Evolutionary conservation across 2,113 vertebrate genomes (phyloP).

Genomic region (Entelurus aequoreus): DNA sequence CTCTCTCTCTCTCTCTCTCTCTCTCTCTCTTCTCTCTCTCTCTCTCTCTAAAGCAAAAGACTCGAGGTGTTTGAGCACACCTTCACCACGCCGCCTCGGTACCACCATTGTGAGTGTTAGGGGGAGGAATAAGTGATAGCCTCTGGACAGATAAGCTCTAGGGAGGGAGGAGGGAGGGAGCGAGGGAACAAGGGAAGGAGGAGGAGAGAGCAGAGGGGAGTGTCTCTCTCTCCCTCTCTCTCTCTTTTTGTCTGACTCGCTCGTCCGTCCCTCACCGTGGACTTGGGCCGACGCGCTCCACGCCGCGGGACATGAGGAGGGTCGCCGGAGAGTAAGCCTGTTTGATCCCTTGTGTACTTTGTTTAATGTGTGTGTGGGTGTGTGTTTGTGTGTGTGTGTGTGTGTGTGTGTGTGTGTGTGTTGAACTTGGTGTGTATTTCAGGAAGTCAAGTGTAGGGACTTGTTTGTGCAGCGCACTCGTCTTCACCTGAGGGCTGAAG

Average conservation of each 20-base stretch:
- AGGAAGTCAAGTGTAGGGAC: conserved; percentile 6
- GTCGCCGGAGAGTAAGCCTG: conserved; percentile 31
- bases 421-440: conserved; percentile 26
- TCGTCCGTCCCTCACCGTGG: conserved; percentile 6
- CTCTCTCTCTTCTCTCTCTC: too few relatives aligned
- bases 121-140: conserved; percentile 53
- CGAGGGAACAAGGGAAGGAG: conserved; percentile 22
- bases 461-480: conserved; percentile 3
- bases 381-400: too few relatives aligned
- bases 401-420: background rate
- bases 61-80: conserved; percentile 15
- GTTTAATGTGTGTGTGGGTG: too few relatives aligned
- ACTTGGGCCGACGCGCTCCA: conserved; percentile 25
- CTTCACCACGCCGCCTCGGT: conserved; percentile 46
- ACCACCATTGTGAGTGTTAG: conserved; percentile 36
- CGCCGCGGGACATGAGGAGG: conserved; percentile 20
- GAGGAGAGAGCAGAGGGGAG: conserved; percentile 47
- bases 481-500: conserved; percentile 1
- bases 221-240: conserved; percentile 41
- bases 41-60: conserved; percentile 6
- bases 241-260: conserved; percentile 22
- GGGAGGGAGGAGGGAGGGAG: conserved; percentile 61
- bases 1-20: too few relatives aligned
- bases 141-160: conserved; percentile 65
- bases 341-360: conserved; percentile 19